phyloP scores from a whole-genome alignment of 2,888 invertebrate genomes.

The Helleia helle region DNA sequence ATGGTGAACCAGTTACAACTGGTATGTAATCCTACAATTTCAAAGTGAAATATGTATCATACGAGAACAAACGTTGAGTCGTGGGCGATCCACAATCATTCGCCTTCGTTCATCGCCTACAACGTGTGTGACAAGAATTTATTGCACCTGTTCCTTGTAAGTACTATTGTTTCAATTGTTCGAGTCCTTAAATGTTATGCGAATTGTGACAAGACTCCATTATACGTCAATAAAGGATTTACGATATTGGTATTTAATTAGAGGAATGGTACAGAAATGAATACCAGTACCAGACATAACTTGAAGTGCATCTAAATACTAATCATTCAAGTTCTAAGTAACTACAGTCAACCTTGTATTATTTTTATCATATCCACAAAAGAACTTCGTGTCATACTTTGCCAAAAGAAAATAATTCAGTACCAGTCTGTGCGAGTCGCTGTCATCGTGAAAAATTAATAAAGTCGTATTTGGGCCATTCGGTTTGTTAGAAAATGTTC shows the following conservation, averaged over 20 bases:
- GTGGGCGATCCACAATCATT: conserved; percentile 9
- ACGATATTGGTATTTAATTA: too few relatives aligned
- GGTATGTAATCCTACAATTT: too few relatives aligned
- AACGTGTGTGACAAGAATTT: neutral
- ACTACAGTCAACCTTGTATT: too few relatives aligned
- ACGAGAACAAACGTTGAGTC: neutral
- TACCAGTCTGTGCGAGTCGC: conserved; percentile 63
- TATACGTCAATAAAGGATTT: conserved; percentile 1
- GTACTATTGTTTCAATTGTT: conserved; percentile 8
- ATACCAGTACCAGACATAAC: too few relatives aligned
- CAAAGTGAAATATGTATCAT: neutral
- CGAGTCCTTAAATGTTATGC: neutral
- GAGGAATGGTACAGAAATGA: too few relatives aligned
- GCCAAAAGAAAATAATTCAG: conserved; percentile 49
- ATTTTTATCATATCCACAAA: conserved; percentile 13
- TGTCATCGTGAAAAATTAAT: conserved; percentile 68
- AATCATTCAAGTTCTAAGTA: too few relatives aligned
- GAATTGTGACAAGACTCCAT: neutral
- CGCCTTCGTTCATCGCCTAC: conserved; percentile 6
- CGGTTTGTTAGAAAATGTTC: conserved; percentile 34
- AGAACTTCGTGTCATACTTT: conserved; percentile 26
- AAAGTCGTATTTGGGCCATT: conserved; percentile 61
- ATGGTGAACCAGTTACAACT: too few relatives aligned
- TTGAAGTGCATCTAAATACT: too few relatives aligned
- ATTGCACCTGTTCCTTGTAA: neutral